A percentile compares a stretch with the other conserved stretches of the same genome.
These are phyloP conservation scores for Solenopsis invicta DNA, from an alignment of 1,140 invertebrate species.

Conservation along the genomic window DNA sequence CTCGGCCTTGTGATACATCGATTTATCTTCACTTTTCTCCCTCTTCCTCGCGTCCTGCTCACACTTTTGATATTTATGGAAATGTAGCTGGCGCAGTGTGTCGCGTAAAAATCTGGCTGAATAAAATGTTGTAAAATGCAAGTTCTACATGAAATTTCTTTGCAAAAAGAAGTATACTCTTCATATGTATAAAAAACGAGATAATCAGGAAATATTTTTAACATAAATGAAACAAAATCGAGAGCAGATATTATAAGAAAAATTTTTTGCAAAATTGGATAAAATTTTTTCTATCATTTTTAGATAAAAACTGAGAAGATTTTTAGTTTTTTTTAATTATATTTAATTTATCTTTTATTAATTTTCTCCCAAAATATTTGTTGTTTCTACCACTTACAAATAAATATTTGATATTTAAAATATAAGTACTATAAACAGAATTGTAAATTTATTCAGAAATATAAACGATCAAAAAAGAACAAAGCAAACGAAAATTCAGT, in stretches of 20 bases:
- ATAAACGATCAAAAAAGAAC: neutral
- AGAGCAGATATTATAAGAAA: neutral
- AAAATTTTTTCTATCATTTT: neutral
- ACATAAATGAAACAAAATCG: neutral
- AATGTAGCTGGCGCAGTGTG: constrained; percentile 18
- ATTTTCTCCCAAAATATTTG: neutral
- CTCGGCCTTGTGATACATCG: constrained; percentile 30
- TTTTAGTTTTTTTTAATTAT: neutral
- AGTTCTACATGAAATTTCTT: neutral
- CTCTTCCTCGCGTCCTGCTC: neutral
- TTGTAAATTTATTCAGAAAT: neutral
- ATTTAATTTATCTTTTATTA: neutral
- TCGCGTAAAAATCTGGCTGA: constrained; percentile 35
- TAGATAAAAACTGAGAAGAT: too few species aligned
- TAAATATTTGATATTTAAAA: neutral
- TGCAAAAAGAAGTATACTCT: neutral
- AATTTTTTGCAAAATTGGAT: constrained; percentile 7
- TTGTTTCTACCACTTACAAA: neutral
- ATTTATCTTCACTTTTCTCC: constrained; percentile 26
- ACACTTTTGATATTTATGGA: constrained; percentile 47
- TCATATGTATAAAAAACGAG: too few species aligned
- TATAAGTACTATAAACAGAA: neutral
- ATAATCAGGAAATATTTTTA: neutral
- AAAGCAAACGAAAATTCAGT: neutral
- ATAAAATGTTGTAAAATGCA: neutral